Conservation (phyloP, 2,888 invertebrate genomes). For the Tuta absoluta region DNA sequence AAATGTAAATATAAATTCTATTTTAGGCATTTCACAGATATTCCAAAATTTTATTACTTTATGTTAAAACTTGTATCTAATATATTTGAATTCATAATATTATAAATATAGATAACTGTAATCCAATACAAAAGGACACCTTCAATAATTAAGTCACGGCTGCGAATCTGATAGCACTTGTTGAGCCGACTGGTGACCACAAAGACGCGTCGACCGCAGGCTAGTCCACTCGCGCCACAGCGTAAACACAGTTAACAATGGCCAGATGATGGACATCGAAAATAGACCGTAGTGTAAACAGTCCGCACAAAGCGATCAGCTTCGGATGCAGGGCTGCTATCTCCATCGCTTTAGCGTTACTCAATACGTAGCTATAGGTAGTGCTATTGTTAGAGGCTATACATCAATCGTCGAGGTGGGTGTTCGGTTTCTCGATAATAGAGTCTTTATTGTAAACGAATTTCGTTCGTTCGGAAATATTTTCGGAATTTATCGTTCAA, state of each 20-base stretch:
- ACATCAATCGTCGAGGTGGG: conserved; percentile 5
- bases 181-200: conserved; percentile 9
- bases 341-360: background rate
- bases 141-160: conserved; percentile 11
- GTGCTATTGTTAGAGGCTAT: background rate
- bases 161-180: conserved; percentile 20
- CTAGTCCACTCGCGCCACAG: conserved; percentile 51
- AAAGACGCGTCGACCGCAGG: conserved; percentile 45
- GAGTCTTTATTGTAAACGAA: background rate
- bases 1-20: too few species aligned
- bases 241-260: conserved; percentile 75
- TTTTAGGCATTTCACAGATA: too few species aligned
- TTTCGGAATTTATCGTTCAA: too few species aligned
- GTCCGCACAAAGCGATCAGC: conserved; percentile 69
- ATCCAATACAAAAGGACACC: background rate
- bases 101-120: background rate
- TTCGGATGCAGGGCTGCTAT: conserved; percentile 22
- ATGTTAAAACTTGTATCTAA: too few species aligned
- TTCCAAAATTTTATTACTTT: too few species aligned
- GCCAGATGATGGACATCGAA: conserved; percentile 78
- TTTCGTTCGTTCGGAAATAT: too few species aligned
- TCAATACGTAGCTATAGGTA: background rate
- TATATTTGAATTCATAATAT: too few species aligned
- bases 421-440: conserved; percentile 6
- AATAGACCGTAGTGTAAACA: conserved; percentile 79